Percentiles rank a stretch among this genome's conserved stretches.
Conservation (phyloP, 2,888 invertebrate genomes). For the Sarcophaga rosellei region DNA sequence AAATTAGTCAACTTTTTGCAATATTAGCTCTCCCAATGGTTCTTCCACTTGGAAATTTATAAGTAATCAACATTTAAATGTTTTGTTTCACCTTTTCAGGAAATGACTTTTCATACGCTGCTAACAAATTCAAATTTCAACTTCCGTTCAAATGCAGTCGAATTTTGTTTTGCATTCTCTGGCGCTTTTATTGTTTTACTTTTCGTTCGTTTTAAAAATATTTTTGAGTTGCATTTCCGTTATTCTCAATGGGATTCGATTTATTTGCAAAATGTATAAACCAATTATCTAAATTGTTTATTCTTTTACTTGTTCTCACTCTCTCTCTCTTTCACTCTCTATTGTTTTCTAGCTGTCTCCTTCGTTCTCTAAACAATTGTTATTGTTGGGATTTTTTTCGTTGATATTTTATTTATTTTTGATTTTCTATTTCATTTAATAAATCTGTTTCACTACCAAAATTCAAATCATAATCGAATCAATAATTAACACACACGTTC, state of each 20-base stretch:
- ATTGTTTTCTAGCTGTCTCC: too few relatives aligned
- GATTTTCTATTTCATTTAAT: slow-evolving; percentile 44
- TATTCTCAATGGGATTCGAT: slow-evolving; percentile 31
- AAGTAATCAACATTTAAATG: too few relatives aligned
- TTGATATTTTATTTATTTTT: neutral
- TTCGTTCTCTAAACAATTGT: neutral
- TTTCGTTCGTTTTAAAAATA: neutral
- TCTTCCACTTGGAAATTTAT: too few relatives aligned
- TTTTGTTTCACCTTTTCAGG: too few relatives aligned
- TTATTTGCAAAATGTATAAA: slow-evolving; percentile 58
- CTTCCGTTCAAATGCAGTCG: neutral
- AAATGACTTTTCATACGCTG: too few relatives aligned
- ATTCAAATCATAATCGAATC: slow-evolving; percentile 66
- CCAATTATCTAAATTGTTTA: slow-evolving; percentile 68
- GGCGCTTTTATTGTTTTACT: neutral
- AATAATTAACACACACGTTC: slow-evolving; percentile 57
- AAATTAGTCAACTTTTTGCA: too few relatives aligned
- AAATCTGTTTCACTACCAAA: slow-evolving; percentile 45
- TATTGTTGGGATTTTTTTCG: neutral
- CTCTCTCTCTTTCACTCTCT: too few relatives aligned
- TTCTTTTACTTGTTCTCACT: neutral
- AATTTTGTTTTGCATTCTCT: neutral
- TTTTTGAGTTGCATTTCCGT: slow-evolving; percentile 30
- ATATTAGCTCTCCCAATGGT: too few relatives aligned
- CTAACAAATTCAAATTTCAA: neutral